These are phyloP conservation scores for Gymnobelideus leadbeateri DNA, from an alignment of 2,113 vertebrate genomes.

Conservation along the genomic window DNA sequence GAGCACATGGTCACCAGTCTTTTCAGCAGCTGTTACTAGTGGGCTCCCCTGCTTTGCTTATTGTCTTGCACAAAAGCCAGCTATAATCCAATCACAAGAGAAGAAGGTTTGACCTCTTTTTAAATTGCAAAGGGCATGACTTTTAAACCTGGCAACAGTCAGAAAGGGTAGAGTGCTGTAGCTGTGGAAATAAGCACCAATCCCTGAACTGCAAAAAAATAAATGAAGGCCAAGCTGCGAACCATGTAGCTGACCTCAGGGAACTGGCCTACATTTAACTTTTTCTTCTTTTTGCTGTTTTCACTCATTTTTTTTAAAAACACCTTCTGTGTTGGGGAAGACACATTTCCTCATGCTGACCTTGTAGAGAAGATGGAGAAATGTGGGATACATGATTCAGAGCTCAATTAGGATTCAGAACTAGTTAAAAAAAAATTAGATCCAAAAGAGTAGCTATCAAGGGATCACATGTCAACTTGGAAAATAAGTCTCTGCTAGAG, in stretches of 20 bases:
- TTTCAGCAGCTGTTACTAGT: not conserved
- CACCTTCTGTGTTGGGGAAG: not conserved
- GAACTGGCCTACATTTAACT: not conserved
- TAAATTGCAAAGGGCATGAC: not conserved
- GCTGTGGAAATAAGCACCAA: not conserved
- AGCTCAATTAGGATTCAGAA: not conserved
- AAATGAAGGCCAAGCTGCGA: not conserved
- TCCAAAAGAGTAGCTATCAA: not conserved
- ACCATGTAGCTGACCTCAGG: not conserved
- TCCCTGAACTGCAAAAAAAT: accelerated
- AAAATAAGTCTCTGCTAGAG: not conserved
- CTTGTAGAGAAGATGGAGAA: not conserved
- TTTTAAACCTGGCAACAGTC: not conserved
- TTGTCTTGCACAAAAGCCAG: slow-evolving; percentile 13
- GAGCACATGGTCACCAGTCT: not conserved
- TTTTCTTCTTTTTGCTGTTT: not conserved
- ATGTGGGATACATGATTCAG: not conserved
- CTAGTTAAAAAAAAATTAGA: not conserved
- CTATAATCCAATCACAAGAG: not conserved
- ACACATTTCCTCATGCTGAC: not conserved
- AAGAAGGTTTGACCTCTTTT: not conserved
- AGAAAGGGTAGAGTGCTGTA: not conserved
- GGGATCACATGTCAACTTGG: not conserved
- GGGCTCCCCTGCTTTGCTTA: slow-evolving; percentile 31
- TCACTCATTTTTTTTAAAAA: not conserved